Evolutionary conservation across 2,797 vertebrate genomes (phyloP).

Genomic region (Liasis olivaceus): DNA sequence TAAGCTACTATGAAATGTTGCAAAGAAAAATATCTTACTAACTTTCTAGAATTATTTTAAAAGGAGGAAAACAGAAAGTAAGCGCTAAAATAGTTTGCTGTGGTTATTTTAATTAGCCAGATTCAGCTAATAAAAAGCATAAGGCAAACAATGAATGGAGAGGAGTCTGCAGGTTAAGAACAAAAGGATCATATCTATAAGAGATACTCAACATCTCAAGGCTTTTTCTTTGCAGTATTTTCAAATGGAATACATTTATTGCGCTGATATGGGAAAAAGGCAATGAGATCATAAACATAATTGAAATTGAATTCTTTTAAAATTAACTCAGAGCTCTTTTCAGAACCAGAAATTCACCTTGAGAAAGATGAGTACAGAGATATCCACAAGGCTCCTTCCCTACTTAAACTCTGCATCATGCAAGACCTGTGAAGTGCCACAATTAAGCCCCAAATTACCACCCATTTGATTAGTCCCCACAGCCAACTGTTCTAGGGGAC

Average conservation of each 20-base stretch:
- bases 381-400: neutral
- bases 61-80: neutral
- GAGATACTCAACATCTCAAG: neutral
- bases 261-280: neutral
- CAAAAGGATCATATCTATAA: neutral
- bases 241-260: neutral
- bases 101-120: neutral
- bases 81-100: neutral
- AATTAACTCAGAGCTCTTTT: neutral
- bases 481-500: neutral
- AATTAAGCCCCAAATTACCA: neutral
- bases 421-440: neutral
- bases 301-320: neutral
- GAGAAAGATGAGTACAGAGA: neutral
- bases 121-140: neutral
- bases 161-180: neutral
- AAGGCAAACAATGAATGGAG: neutral
- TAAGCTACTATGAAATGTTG: constrained; percentile 9
- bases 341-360: neutral
- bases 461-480: neutral
- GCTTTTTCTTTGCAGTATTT: neutral
- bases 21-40: constrained; percentile 10
- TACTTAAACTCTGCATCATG: neutral
- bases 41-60: neutral
- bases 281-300: constrained; percentile 1